Base-by-base conservation (phyloP, 2,888 invertebrate species). In the Pantelozetes paolii region DNA sequence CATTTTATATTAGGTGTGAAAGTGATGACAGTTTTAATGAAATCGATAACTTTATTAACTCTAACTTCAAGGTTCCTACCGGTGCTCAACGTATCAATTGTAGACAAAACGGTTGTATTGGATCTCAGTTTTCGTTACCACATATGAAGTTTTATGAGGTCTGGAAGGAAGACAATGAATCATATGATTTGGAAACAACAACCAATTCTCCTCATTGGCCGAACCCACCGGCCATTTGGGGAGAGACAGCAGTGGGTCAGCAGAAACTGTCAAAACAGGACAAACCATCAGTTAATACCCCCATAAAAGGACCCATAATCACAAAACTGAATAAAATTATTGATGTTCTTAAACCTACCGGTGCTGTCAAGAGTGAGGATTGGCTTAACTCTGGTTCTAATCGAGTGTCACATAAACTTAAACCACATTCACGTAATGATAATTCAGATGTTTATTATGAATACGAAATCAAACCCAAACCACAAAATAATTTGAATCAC, bases 191-290 rank as follows among this genome's bases (percentile, higher is more conserved):
- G 23, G 23, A 36, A n/a, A 6, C 62, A 1, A 32, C 20, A 1
- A 18, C 40, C 15, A 18, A 67, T 30, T 40, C 67, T 1, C 67
- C 40, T 42, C 42, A 40, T 67, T 67, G 67, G 67, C 67, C 67
- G 32, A 36, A 67, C 23, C 67, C 67, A 23, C 67, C 67, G 20
- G 67, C 67, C 23, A 67, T 67, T 23, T 67, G 67, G 67, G 67
- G 67, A 1, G 67, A 67, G 67, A 23, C 28, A 2, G 2, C n/a
- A 23, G 20, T 40, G 67, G 67, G 62, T 2, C 1, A 32, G 6
- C 30, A 32, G n/a, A 11, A 50, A n/a, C 20, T 20, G 18, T n/a
- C 62, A 2, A 6, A 32, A 2, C 18, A 2, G 18, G 59, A 32
- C 30, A 18, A 5, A n/a, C 59, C 48, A 48, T 3, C 15, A 48